Base-by-base conservation (phyloP, 2,888 invertebrate species). In the Melanargia galathea region DNA sequence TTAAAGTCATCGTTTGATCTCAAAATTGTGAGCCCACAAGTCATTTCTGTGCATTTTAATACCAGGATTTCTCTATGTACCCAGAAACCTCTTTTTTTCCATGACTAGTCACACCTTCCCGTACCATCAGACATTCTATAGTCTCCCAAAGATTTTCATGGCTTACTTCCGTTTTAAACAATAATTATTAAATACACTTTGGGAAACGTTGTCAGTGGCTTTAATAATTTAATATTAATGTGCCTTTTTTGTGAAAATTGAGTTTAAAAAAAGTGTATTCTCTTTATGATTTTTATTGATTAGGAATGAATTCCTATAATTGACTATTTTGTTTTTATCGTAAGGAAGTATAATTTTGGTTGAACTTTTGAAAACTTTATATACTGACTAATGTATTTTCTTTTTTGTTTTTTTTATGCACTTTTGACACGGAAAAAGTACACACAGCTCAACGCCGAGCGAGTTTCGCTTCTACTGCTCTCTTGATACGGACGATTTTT, bases 11-110 rank as follows among this genome's bases (percentile, higher is more conserved):
- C 81, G 78, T 64, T 66, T 88, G 90, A 90, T 90, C 90, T 90
- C 90, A 90, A 86, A 86, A 86, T 84, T 84, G 80, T 82, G 81
- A 85, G 81, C 82, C 82, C 78, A 78, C 81, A 75, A 87, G 87
- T 86, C 86, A 84, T 83, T 82, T 80, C 79, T 80, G 83, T 84
- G 84, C 48, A 49, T 48, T 86, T 84, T 81, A 74, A 74, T 75
- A 71, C 67, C 63, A 63, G 57, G 56, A 65, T 68, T 65, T 52
- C 49, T 57, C 52, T 52, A 2, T 35, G 20, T 70, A 60, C 67
- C 62, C 67, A 54, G n/a, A 49, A 35, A 55, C 52, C 51, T 52
- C 60, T 66, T 20, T 13, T n/a, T 65, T 70, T 51, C 64, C 52
- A 55, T 64, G 65, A 75, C 82, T 84, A 84, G 83, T 84, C 84